These are phyloP conservation scores for Scaptomyza pallida DNA, from an alignment of 1,140 invertebrate species.

Conservation along the genomic window DNA sequence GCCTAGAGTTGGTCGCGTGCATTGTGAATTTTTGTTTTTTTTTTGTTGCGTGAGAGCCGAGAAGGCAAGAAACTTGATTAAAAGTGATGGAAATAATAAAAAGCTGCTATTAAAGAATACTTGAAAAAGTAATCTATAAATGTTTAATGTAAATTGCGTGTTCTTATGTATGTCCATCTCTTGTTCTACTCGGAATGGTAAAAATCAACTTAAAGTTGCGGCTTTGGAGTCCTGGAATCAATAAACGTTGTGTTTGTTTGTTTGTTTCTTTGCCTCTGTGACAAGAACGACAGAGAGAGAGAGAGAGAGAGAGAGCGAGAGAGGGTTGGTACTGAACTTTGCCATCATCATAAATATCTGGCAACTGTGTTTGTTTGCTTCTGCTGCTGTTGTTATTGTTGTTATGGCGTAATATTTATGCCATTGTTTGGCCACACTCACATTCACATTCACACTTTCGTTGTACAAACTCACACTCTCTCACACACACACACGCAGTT, in stretches of 20 bases:
- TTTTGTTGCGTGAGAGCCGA: background rate
- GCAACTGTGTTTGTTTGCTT: conserved; percentile 6
- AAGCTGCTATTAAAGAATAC: too few species aligned
- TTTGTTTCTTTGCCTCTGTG: conserved; percentile 1
- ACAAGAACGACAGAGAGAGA: too few species aligned
- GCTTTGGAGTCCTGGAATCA: conserved; percentile 43
- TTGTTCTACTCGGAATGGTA: conserved; percentile 32
- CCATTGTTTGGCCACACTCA: conserved; percentile 41
- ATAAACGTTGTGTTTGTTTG: conserved; percentile 21
- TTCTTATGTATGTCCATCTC: background rate
- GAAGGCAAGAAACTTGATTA: background rate
- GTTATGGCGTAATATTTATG: conserved; percentile 52
- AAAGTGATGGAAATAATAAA: too few species aligned
- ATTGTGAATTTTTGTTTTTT: background rate
- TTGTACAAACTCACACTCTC: conserved; percentile 3
- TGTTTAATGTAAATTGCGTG: too few species aligned
- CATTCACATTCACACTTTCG: conserved; percentile 8
- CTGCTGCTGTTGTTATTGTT: conserved; percentile 19
- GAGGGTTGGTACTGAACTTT: conserved; percentile 44
- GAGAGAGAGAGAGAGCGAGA: conserved; percentile 12
- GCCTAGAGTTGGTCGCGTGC: background rate
- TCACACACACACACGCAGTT: too few species aligned
- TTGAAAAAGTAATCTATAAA: too few species aligned
- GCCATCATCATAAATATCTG: conserved; percentile 9
- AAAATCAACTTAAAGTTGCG: conserved; percentile 33